Base-by-base conservation (phyloP, 2,888 invertebrate species). In the Philopedon plagiatum region DNA sequence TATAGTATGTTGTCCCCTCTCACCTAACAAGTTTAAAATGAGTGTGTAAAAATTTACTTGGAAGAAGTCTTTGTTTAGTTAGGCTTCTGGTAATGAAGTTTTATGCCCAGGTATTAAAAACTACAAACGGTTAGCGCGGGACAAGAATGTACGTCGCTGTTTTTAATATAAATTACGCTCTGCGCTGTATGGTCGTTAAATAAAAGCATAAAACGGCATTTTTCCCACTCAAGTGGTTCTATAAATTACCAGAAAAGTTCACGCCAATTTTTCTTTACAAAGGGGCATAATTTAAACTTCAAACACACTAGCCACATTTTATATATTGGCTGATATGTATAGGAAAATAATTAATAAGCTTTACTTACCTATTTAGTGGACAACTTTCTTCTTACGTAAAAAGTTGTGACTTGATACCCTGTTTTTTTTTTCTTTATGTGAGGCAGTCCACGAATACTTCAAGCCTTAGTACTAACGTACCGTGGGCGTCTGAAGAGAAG, bases 211-310 rank as follows among this genome's bases (percentile, higher is more conserved):
- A 37, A 37, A 41, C 18, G 15, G 41, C 15, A 41, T 1, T 41
- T 41, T 41, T 13, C 41, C 18, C 8, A 41, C 41, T 41, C 19
- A 18, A 18, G 41, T 41, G 41, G 18, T 41, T 41, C 8, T 18
- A 41, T 41, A 41, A 41, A 5, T 41, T 41, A 41, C 41, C 41
- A 41, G 41, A 41, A 41, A 41, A 41, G 7, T 41, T 41, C 41
- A 15, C 13, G 41, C 41, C 18, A 1, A 41, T 41, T 41, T 41
- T 41, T 41, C 41, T 41, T 15, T 41, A 7, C 18, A 18, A 15
- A 5, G 39, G 41, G 41, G 19, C 41, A 41, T 41, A 41, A 41
- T 41, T 41, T 41, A 41, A 15, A 41, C 41, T 41, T 41, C 41
- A 41, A 41, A 15, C 46, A 21, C 21, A 46, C 46, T 21, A 21